Base-by-base conservation (phyloP, 1,140 invertebrate genomes). In the Macrotrachela quadricornifera region DNA sequence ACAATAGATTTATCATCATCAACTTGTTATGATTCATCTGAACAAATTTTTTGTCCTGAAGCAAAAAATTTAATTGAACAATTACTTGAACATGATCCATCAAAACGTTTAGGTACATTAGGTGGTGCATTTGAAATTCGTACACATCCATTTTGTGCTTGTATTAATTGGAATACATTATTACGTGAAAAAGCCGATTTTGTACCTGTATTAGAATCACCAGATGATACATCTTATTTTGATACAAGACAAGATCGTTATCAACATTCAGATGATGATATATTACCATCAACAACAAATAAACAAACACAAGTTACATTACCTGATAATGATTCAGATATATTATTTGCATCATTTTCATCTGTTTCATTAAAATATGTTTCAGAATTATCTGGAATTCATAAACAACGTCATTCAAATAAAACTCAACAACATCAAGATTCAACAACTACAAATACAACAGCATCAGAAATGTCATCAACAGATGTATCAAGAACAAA, bases 171-270 rank as follows among this genome's bases (percentile, higher is more conserved):
- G 90, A 90, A 92, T 64, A 85, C 82, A 38, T 71, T 99, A 51
- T 70, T 99, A 45, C 73, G 92, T 37, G 83, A 94, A 63, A 99
- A 99, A 69, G 92, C 91, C 0, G 91, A 96, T 71, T 99, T 99
- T 74, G 84, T 99, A n/a, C 94, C 94, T 0, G 84, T 92, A 56
- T 69, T 99, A 56, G 82, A 91, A 51, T 80, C 88, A 65, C 92
- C 99, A 18, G 92, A 99, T 63, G 94, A 99, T 65, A 97, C 92
- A 9, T 95, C 88, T 65, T 99, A 99, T 69, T 99, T 99, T 76
- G 53, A 54, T 38, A 49, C 53, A 21, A 18, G 53, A 13, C 18
- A 40, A 4, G 53, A 54, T 42, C 38, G 53, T 6, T 54, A 54
- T 16, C 46, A 53, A 39, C 51, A 53, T 48, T 30, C 21, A 2